These are phyloP conservation scores for Dichetophora obliterata DNA, from an alignment of 2,888 invertebrate genomes.

Conservation along the genomic window DNA sequence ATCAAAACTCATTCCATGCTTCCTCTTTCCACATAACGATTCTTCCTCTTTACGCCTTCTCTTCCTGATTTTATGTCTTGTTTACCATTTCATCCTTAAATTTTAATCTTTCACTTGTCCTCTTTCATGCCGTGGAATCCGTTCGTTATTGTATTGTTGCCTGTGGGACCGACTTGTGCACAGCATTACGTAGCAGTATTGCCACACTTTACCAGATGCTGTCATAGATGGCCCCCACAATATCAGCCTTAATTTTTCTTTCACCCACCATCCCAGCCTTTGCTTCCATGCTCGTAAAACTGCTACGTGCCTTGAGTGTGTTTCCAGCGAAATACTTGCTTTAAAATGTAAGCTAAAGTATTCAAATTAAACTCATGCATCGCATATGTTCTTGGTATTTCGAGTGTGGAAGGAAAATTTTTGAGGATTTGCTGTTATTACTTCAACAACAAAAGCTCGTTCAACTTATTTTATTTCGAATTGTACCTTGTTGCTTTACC, in stretches of 20 bases:
- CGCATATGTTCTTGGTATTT: conserved; percentile 11
- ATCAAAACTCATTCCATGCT: too few relatives aligned
- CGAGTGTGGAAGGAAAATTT: background rate
- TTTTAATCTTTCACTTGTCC: conserved; percentile 21
- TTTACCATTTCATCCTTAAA: conserved; percentile 34
- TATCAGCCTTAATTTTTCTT: too few relatives aligned
- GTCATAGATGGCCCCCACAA: too few relatives aligned
- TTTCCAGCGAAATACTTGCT: conserved; percentile 4
- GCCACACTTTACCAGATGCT: background rate
- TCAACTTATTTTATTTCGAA: background rate
- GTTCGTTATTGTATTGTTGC: background rate
- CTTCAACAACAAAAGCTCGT: background rate
- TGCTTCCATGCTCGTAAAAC: background rate
- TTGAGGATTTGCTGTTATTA: background rate
- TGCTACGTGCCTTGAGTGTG: conserved; percentile 7
- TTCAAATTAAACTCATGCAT: conserved; percentile 34
- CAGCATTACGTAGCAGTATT: background rate
- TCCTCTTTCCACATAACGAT: background rate
- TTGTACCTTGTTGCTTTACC: background rate
- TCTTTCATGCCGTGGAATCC: conserved; percentile 1
- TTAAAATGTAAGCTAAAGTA: conserved; percentile 6
- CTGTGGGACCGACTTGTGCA: background rate
- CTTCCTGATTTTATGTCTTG: background rate
- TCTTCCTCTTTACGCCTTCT: background rate
- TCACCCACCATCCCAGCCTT: background rate